Conservation (phyloP, 1,140 invertebrate genomes). For the Triops cancriformis region DNA sequence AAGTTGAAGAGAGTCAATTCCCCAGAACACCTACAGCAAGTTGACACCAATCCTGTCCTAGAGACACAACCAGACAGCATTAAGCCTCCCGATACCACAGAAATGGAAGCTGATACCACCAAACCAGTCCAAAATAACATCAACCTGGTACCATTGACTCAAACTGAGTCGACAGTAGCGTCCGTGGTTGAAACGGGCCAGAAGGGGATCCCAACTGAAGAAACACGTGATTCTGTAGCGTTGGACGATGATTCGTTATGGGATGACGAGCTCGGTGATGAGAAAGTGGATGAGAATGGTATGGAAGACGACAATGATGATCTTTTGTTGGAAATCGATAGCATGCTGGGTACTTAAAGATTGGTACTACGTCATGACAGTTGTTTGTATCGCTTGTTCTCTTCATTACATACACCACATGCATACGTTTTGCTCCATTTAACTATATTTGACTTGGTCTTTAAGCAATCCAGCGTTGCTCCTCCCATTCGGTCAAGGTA, state of each 20-base stretch:
- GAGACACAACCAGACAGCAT: background rate
- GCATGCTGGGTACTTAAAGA: constrained; percentile 28
- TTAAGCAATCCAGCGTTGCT: background rate
- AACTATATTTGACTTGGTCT: constrained; percentile 1
- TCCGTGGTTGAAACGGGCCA: background rate
- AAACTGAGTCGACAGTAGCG: no score
- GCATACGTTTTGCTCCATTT: background rate
- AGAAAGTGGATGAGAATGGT: background rate
- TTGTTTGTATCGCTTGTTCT: constrained; percentile 22
- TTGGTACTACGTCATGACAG: constrained; percentile 2
- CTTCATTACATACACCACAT: background rate
- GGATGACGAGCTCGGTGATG: constrained; percentile 14
- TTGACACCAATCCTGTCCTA: background rate
- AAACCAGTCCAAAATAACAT: no score
- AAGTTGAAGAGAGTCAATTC: background rate
- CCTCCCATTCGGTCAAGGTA: background rate
- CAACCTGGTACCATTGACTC: no score
- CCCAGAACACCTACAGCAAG: background rate
- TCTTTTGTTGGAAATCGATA: constrained; percentile 30
- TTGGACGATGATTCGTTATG: background rate
- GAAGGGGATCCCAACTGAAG: background rate
- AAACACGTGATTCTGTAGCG: background rate
- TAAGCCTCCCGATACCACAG: background rate
- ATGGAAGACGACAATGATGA: constrained; percentile 29
- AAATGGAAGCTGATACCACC: background rate